Percentiles rank a stretch among this genome's conserved stretches.
These are phyloP conservation scores for Sinocyclocheilus grahami DNA, from an alignment of 2,113 vertebrate species.

Conservation along the genomic window DNA sequence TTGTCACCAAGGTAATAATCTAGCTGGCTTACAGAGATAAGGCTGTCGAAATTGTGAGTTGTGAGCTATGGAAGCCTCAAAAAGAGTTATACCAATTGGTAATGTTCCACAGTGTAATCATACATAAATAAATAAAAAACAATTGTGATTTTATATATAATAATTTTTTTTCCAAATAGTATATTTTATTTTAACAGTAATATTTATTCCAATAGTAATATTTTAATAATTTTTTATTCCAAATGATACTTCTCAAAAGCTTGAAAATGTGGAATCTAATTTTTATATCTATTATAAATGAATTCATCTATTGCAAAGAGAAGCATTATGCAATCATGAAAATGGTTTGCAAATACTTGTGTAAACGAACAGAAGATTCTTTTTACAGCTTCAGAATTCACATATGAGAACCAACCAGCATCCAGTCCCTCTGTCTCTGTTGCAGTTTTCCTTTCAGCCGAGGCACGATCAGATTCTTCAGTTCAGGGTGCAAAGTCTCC, in stretches of 20 bases:
- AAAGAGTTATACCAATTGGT: no score
- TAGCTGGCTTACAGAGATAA: not conserved
- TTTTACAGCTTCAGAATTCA: not conserved
- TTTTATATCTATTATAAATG: not conserved
- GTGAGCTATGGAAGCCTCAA: no score
- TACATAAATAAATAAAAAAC: no score
- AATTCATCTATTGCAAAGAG: not conserved
- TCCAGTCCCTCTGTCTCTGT: slow-evolving; percentile 88
- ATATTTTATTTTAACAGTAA: no score
- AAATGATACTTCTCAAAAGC: not conserved
- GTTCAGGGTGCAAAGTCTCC: slow-evolving; percentile 87
- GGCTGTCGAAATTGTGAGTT: not conserved
- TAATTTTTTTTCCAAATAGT: no score
- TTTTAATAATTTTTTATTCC: no score
- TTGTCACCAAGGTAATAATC: not conserved
- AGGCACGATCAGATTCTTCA: slow-evolving; percentile 81
- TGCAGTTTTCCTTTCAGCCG: slow-evolving; percentile 88
- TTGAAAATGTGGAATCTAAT: not conserved
- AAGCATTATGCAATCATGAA: not conserved
- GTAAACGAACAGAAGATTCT: not conserved
- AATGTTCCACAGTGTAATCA: no score
- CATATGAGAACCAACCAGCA: slow-evolving; percentile 78
- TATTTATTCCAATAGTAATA: no score
- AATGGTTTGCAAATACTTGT: no score
- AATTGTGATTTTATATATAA: no score